Percentiles rank a stretch among this genome's conserved stretches.
These are phyloP conservation scores for Brachyhypopomus occidentalis DNA, from an alignment of 2,113 vertebrate genomes.

Conservation along the genomic window DNA sequence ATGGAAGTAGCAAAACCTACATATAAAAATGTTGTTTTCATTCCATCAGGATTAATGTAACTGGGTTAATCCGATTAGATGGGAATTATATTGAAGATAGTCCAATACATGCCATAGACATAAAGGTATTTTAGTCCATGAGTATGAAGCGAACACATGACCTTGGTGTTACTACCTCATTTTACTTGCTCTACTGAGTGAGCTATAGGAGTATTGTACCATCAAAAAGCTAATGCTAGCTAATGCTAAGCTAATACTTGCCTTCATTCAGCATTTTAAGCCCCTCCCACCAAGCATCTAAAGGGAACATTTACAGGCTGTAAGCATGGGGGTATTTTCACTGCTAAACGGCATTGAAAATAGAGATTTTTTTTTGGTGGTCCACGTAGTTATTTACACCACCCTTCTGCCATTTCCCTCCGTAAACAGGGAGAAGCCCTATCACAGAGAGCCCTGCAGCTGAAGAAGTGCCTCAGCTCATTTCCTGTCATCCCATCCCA, in stretches of 20 bases:
- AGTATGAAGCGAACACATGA: not conserved
- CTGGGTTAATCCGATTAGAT: not conserved
- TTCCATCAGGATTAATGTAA: too few relatives aligned
- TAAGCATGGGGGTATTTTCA: not conserved
- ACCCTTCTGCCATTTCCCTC: not conserved
- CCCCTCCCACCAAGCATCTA: not conserved
- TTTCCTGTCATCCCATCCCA: constrained; percentile 41
- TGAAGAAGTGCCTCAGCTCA: constrained; percentile 30
- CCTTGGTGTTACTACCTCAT: too few relatives aligned
- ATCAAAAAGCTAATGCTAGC: not conserved
- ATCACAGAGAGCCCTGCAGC: not conserved
- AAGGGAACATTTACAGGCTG: not conserved
- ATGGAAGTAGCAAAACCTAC: constrained; percentile 17
- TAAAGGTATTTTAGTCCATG: not conserved
- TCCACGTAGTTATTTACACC: not conserved
- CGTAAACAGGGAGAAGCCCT: constrained; percentile 5
- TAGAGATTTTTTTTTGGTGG: not conserved
- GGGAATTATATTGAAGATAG: not conserved
- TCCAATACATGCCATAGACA: not conserved
- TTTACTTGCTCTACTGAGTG: too few relatives aligned
- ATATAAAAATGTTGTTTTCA: not conserved
- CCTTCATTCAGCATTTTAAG: not conserved
- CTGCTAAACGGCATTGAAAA: not conserved
- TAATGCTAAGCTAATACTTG: not conserved
- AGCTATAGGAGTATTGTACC: too few relatives aligned